These are phyloP conservation scores for Zeus faber DNA, from an alignment of 2,113 vertebrate genomes.

Conservation along the genomic window DNA sequence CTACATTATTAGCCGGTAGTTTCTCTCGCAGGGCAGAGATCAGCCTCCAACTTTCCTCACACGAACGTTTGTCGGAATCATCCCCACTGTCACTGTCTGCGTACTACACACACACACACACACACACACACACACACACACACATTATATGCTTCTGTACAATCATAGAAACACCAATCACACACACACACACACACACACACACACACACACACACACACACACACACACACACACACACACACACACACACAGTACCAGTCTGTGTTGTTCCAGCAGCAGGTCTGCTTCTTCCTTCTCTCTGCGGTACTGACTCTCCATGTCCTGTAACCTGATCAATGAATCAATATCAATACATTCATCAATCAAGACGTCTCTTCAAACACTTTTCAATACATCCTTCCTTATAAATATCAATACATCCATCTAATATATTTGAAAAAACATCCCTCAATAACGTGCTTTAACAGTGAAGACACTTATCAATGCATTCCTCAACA, in stretches of 20 bases:
- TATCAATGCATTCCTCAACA: background rate
- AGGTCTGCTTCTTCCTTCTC: slow-evolving; percentile 89
- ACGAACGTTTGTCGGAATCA: slow-evolving; percentile 88
- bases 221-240: slow-evolving; percentile 1
- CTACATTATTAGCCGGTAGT: slow-evolving; percentile 80
- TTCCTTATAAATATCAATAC: background rate
- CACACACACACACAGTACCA: slow-evolving; percentile 63
- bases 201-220: slow-evolving; percentile 9
- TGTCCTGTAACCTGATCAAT: slow-evolving; percentile 84
- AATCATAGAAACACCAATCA: background rate
- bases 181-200: slow-evolving; percentile 6
- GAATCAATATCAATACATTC: background rate
- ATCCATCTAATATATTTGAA: background rate
- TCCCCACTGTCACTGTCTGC: slow-evolving; percentile 87
- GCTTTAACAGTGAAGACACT: background rate
- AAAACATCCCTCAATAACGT: too few relatives aligned
- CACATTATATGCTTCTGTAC: too few relatives aligned
- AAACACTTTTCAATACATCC: background rate
- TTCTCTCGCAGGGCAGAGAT: slow-evolving; percentile 86
- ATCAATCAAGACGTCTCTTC: slow-evolving; percentile 22
- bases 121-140: slow-evolving; percentile 17
- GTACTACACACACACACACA: slow-evolving; percentile 61
- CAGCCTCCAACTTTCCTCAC: slow-evolving; percentile 88
- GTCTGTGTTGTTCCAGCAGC: slow-evolving; percentile 84
- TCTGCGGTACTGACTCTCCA: slow-evolving; percentile 84